A percentile compares a stretch with the other conserved stretches of the same genome.
phyloP scores from a whole-genome alignment of 2,888 invertebrate species.

The Phania funesta region DNA sequence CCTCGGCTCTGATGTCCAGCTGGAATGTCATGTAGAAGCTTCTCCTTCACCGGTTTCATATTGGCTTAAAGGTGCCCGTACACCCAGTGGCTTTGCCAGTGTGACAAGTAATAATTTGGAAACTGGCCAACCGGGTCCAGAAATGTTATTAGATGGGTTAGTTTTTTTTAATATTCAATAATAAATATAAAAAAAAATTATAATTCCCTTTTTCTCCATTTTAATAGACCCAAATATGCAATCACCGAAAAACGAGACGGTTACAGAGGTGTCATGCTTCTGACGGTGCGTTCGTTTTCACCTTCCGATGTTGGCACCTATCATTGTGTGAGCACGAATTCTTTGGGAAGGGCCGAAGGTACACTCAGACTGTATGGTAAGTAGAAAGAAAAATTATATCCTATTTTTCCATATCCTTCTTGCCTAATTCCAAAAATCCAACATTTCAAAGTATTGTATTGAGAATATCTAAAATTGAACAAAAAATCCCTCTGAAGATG shows the following conservation, averaged over 20 bases:
- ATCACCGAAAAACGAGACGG: constrained; percentile 80
- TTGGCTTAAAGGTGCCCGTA: constrained; percentile 80
- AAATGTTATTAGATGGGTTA: constrained; percentile 92
- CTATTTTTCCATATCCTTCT: too few relatives aligned
- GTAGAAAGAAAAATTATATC: constrained; percentile 6
- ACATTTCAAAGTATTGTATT: too few relatives aligned
- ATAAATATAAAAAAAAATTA: not conserved
- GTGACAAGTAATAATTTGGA: constrained; percentile 75
- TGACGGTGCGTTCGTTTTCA: constrained; percentile 81
- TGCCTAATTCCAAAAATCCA: too few relatives aligned
- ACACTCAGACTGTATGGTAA: constrained; percentile 84
- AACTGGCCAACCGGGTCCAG: constrained; percentile 80
- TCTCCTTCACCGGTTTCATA: constrained; percentile 84
- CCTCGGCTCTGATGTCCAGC: constrained; percentile 90
- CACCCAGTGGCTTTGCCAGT: constrained; percentile 77
- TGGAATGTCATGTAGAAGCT: constrained; percentile 94
- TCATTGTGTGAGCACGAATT: constrained; percentile 87
- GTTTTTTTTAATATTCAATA: constrained; percentile 73
- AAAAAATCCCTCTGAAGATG: too few relatives aligned
- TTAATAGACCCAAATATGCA: constrained; percentile 79
- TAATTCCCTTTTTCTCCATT: not conserved
- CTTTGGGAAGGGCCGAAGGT: constrained; percentile 85
- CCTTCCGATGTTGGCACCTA: constrained; percentile 86
- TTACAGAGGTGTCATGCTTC: constrained; percentile 79
- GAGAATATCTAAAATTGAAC: too few relatives aligned